Evolutionary conservation across 2,888 invertebrate genomes (phyloP).

Genomic region (Lycia hirtaria): DNA sequence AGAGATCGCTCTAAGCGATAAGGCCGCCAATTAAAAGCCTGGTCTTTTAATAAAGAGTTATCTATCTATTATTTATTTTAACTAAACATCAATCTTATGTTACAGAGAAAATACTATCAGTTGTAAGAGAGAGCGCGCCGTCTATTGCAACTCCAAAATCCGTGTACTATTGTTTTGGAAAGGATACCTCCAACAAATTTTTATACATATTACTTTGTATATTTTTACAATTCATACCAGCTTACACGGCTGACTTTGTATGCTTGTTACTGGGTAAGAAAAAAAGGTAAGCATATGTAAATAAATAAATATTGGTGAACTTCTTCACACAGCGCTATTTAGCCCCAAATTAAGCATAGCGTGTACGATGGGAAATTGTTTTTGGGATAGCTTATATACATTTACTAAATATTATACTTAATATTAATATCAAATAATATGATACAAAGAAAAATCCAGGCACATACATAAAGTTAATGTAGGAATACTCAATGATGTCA

Average conservation of each 20-base stretch:
- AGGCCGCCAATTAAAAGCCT: no score
- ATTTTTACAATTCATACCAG: constrained; percentile 43
- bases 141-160: not conserved
- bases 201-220: constrained; percentile 29
- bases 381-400: no score
- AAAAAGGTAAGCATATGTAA: constrained; percentile 16
- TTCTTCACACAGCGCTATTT: no score
- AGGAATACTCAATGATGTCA: no score
- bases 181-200: not conserved
- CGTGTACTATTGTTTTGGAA: constrained; percentile 2
- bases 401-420: not conserved
- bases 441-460: not conserved
- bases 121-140: not conserved
- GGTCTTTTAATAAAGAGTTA: no score
- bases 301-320: no score
- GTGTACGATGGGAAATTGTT: no score
- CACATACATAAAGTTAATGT: no score
- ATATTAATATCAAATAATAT: not conserved
- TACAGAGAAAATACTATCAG: not conserved
- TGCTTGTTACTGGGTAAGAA: constrained; percentile 10
- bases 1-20: no score
- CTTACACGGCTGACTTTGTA: constrained; percentile 28
- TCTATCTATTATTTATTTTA: no score
- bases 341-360: no score
- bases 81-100: not conserved